Percentiles rank a stretch among this genome's conserved stretches.
Evolutionary conservation across 1,140 invertebrate genomes (phyloP).

Genomic region (Eurosta solidaginis): DNA sequence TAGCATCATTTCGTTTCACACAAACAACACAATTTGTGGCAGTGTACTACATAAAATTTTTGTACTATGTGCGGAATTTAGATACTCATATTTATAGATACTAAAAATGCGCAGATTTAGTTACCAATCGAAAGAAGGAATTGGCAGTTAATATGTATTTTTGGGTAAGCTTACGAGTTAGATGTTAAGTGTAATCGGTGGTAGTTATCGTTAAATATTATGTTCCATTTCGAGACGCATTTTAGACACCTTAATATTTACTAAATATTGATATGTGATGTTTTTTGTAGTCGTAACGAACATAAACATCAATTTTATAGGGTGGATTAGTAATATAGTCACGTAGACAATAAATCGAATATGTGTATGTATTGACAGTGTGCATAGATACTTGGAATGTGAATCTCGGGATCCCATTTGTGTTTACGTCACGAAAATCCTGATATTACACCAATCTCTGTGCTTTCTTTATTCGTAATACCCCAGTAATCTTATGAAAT

Average conservation of each 20-base stretch:
- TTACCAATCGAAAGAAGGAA: not conserved
- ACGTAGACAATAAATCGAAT: too few relatives aligned
- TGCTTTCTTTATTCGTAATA: too few relatives aligned
- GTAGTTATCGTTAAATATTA: constrained; percentile 28
- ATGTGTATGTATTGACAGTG: too few relatives aligned
- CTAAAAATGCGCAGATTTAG: not conserved
- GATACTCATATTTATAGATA: not conserved
- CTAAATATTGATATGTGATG: too few relatives aligned
- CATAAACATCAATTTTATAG: too few relatives aligned
- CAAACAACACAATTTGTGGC: constrained; percentile 15
- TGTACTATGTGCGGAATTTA: not conserved
- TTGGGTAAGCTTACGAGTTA: not conserved
- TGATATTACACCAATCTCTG: too few relatives aligned
- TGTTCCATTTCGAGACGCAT: constrained; percentile 14
- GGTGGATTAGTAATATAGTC: too few relatives aligned
- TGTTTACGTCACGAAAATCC: too few relatives aligned
- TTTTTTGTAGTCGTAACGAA: too few relatives aligned
- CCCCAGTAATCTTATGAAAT: too few relatives aligned
- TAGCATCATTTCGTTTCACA: constrained; percentile 12
- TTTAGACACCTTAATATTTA: not conserved
- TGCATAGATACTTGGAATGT: too few relatives aligned
- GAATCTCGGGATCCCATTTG: too few relatives aligned
- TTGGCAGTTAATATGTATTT: not conserved
- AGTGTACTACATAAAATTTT: not conserved
- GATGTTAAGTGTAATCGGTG: constrained; percentile 10